Percentiles rank a stretch among this genome's conserved stretches.
These are phyloP conservation scores for Barnardius zonarius DNA, from an alignment of 2,113 vertebrate genomes.

Conservation along the genomic window DNA sequence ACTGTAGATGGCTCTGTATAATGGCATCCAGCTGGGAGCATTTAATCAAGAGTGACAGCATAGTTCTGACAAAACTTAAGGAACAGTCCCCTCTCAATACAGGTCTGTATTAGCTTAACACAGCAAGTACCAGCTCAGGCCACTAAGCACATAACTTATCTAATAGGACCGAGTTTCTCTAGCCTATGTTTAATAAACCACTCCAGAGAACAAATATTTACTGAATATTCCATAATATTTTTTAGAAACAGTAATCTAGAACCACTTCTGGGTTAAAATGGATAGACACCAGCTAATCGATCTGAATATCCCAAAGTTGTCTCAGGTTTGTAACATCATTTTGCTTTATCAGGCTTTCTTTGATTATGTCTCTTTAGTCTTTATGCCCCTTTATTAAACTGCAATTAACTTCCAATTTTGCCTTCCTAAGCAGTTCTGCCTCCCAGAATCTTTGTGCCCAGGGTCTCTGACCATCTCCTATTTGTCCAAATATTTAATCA, in stretches of 20 bases:
- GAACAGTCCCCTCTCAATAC: not conserved
- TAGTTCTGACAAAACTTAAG: not conserved
- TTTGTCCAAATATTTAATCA: not conserved
- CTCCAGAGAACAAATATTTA: not conserved
- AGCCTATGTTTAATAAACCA: not conserved
- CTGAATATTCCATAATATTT: not conserved
- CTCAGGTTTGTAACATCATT: not conserved
- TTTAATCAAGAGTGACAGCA: not conserved
- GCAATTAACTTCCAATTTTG: not conserved
- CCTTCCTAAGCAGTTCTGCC: not conserved
- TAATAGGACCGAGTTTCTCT: not conserved
- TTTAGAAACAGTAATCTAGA: not conserved
- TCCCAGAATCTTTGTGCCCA: not conserved
- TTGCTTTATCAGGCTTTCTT: not conserved
- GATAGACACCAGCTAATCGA: not conserved
- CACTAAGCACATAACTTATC: not conserved
- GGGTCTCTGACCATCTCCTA: not conserved
- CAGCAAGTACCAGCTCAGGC: not conserved
- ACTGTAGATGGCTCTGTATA: not conserved
- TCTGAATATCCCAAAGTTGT: not conserved
- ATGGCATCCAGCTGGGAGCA: not conserved
- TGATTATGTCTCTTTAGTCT: not conserved
- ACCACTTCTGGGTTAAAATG: not conserved
- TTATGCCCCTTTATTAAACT: not conserved
- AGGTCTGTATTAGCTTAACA: not conserved